Conservation (phyloP, 2,113 vertebrate species). For the Rhinoderma darwinii region DNA sequence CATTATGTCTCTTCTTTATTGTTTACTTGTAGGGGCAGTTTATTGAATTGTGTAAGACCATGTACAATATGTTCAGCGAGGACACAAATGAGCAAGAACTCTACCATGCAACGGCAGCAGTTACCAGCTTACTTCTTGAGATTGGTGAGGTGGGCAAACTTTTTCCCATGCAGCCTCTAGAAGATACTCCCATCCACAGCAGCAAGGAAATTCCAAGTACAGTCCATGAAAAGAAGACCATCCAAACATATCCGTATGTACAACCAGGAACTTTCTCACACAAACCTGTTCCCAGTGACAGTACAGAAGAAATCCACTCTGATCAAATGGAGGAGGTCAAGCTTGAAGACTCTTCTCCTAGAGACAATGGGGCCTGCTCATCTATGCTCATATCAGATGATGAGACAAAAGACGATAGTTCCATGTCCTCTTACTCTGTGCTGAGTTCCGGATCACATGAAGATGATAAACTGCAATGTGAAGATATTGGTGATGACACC, state of each 20-base stretch:
- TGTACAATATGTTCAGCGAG: constrained; percentile 98
- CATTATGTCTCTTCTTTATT: not conserved
- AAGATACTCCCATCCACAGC: constrained; percentile 51
- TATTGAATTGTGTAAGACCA: constrained; percentile 95
- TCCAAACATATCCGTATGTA: constrained; percentile 62
- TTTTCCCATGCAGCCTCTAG: constrained; percentile 70
- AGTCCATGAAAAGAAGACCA: constrained; percentile 71
- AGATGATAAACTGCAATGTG: constrained; percentile 94
- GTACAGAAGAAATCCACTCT: constrained; percentile 65
- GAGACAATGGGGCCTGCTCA: constrained; percentile 84
- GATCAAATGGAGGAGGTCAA: constrained; percentile 91
- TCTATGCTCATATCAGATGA: constrained; percentile 96
- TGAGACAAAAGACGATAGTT: constrained; percentile 95
- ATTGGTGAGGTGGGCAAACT: constrained; percentile 97
- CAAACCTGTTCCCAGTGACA: constrained; percentile 38
- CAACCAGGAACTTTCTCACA: constrained; percentile 64
- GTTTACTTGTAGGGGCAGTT: constrained; percentile 84
- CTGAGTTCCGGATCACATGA: constrained; percentile 93
- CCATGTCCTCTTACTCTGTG: constrained; percentile 96
- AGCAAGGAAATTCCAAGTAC: constrained; percentile 49
- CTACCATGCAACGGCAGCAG: constrained; percentile 93
- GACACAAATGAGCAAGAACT: constrained; percentile 92
- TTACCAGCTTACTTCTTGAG: constrained; percentile 95
- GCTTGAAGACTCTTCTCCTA: constrained; percentile 90
- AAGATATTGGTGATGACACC: constrained; percentile 93